Conservation (phyloP, 2,888 invertebrate species). For the Acrobasis consociella region DNA sequence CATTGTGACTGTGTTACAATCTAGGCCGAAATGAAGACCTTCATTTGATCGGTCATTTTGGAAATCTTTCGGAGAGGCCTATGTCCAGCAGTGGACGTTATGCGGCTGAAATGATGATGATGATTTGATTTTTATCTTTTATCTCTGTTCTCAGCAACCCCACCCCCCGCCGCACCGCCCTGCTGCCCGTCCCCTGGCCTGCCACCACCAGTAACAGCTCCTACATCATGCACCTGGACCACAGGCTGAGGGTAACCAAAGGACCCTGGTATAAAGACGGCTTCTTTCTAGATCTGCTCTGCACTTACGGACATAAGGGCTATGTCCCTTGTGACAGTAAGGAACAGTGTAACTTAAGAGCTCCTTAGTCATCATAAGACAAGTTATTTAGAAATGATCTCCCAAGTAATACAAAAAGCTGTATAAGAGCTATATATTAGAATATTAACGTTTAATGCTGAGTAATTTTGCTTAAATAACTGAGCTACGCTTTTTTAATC, state of each 20-base stretch:
- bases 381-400: no score
- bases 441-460: no score
- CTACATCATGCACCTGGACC: slow-evolving; percentile 50
- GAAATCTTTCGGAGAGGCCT: no score
- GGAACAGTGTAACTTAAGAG: slow-evolving; percentile 39
- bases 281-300: slow-evolving; percentile 55
- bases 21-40: not conserved
- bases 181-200: slow-evolving; percentile 59
- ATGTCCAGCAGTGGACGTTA: no score
- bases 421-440: no score
- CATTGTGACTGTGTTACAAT: not conserved
- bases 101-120: no score
- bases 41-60: no score
- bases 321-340: slow-evolving; percentile 66
- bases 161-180: slow-evolving; percentile 48
- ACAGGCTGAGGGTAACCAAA: slow-evolving; percentile 39
- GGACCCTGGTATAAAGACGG: slow-evolving; percentile 39
- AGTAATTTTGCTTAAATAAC: no score
- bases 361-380: not conserved
- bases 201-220: slow-evolving; percentile 46
- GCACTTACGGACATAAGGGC: slow-evolving; percentile 59
- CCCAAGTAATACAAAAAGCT: no score
- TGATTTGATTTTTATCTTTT: not conserved
- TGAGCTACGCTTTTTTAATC: no score
- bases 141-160: slow-evolving; percentile 58